Conservation (phyloP, 1,140 invertebrate genomes). For the Monochamus saltuarius region DNA sequence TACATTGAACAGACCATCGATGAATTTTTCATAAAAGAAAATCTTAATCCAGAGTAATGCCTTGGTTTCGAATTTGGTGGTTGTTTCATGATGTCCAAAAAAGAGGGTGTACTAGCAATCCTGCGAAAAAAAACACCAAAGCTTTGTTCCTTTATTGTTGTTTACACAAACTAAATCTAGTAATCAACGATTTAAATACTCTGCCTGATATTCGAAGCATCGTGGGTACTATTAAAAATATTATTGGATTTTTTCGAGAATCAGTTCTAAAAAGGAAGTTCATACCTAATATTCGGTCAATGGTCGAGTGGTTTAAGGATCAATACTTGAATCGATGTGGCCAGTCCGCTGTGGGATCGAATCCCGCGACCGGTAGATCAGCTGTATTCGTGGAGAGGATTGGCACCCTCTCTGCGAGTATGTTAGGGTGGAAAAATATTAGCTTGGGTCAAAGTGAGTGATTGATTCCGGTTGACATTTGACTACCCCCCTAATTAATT, state of each 20-base stretch:
- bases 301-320: too few species aligned
- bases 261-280: conserved; percentile 42
- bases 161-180: too few species aligned
- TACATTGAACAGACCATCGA: conserved; percentile 16
- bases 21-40: conserved; percentile 22
- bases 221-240: conserved; percentile 43
- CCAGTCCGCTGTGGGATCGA: conserved; percentile 45
- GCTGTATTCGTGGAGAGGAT: too few species aligned
- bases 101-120: conserved; percentile 43
- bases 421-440: too few species aligned
- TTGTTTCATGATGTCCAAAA: conserved; percentile 45
- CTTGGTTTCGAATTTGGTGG: conserved; percentile 41
- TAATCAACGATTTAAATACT: conserved; percentile 39
- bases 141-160: too few species aligned
- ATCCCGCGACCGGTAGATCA: conserved; percentile 38
- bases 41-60: too few species aligned
- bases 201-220: conserved; percentile 45
- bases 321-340: too few species aligned
- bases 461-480: too few species aligned
- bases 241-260: conserved; percentile 46
- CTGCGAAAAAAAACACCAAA: too few species aligned
- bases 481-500: too few species aligned
- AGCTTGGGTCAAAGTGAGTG: too few species aligned
- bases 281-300: conserved; percentile 44
- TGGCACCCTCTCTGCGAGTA: too few species aligned